These are phyloP conservation scores for Gnathonemus echidnorhynchus DNA, from an alignment of 2,113 vertebrate genomes.

Conservation along the genomic window DNA sequence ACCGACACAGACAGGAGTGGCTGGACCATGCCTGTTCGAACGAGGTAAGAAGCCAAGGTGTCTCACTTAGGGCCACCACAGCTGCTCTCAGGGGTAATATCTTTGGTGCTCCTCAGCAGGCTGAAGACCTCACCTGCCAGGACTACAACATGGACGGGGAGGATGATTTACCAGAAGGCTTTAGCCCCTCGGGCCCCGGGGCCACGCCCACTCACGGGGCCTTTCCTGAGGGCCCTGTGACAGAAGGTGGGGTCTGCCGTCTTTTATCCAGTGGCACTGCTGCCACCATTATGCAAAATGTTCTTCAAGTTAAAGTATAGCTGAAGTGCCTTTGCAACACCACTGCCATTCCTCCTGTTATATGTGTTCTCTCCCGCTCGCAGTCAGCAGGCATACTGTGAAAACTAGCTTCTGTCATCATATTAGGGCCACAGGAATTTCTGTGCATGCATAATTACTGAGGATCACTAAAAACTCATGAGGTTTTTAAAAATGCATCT, in stretches of 20 bases:
- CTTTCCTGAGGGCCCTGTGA: conserved; percentile 58
- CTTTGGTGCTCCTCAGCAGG: conserved; percentile 36
- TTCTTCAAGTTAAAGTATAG: not conserved
- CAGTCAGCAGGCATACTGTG: not conserved
- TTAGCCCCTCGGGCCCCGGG: conserved; percentile 43
- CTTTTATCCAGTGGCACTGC: not conserved
- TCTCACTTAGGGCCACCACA: no score
- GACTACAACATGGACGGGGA: conserved; percentile 58
- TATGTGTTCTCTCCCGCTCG: not conserved
- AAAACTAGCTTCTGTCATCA: not conserved
- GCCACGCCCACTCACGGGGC: conserved; percentile 52
- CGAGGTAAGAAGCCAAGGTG: conserved; percentile 58
- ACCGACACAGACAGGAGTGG: conserved; percentile 87
- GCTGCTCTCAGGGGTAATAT: not conserved
- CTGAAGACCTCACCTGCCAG: conserved; percentile 67
- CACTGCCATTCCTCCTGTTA: not conserved
- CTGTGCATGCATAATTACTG: not conserved
- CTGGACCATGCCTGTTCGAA: conserved; percentile 76
- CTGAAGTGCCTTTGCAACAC: not conserved
- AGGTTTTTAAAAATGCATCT: not conserved
- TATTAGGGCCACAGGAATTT: not conserved
- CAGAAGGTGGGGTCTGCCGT: conserved; percentile 63
- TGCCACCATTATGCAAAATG: not conserved
- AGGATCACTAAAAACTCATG: not conserved
- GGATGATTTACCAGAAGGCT: conserved; percentile 48